Evolutionary conservation across 2,888 invertebrate genomes (phyloP), one percentile per base, ranked within the genome.

Genomic region (Marasmarcha lunaedactyla): DNA sequence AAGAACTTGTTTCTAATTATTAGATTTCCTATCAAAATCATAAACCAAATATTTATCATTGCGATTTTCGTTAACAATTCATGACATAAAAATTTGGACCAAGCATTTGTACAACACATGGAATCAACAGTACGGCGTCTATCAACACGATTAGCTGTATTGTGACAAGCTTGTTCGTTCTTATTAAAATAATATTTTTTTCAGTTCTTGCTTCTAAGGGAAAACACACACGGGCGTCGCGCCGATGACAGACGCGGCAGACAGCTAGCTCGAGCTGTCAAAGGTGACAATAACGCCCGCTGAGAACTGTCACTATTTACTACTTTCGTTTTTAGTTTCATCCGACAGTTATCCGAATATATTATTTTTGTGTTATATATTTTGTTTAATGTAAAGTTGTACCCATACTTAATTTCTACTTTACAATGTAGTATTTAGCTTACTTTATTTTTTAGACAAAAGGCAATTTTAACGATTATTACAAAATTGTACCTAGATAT

Each of bases 161-260:
- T 33, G 48, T 59, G 59, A 57, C 59, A 59, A 49, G 48, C 54
- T 62, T 61, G 25, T 25, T 6, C 9, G 5, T 6, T 30, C 11
- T 58, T 71, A 59, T 72, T 71, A 67, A 62, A 66, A 57, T 62
- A 58, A 57, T 52, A 20, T 20, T 20, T 20, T 20, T 20, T 20
- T 3, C n/a, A n/a, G n/a, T n/a, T 20, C 20, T 20, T 20, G 30
- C n/a, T 7, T 30, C 30, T 30, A 30, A 30, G 30, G 30, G n/a
- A 2, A 9, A 30, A 9, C n/a, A 11, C n/a, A 30, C 30, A 30
- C 30, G 30, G 30, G 3, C n/a, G n/a, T 61, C 62, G 54, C 45
- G 40, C 46, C 51, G 76, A 54, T 55, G 76, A 77, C 41, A 52
- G 78, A 76, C 49, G 56, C 55, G 60, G 52, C 52, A 57, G 63